Base-by-base conservation (phyloP, 2,113 vertebrate species). In the Otus sunia region DNA sequence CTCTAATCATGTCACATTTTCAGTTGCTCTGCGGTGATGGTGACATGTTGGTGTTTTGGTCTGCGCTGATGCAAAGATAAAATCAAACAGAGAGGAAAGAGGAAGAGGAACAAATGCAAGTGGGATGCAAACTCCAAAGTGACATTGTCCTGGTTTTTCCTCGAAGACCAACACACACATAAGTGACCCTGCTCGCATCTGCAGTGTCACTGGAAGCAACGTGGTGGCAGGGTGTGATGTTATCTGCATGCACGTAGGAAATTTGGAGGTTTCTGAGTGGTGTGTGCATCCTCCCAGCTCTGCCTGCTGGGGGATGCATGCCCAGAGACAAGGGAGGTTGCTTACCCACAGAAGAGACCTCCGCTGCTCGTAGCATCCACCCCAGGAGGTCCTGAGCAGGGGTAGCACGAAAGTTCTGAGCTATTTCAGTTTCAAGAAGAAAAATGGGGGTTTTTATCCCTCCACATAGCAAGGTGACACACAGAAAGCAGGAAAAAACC, bases 201-300 rank as follows among this genome's bases (percentile, higher is more conserved):
- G 37, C 4, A 7, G 15, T 34, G 60, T 19, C 73, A 1, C 69
- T 49, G 45, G 60, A 43, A 19, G 30, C 8, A 2, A 1, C 0
- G 8, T 1, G 18, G 18, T n/a, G 68, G 45, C 10, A 6, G 11
- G 0, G 2, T 6, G 30, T 39, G 77, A 21, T 10, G 64, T 41
- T 41, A 10, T 3, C 32, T 27, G 9, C 4, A 1, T 1, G 9
- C 18, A 15, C 0, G 0, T 0, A 10, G 37, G 34, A 22, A 75
- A 88, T 47, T 1, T 18, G 25, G 41, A 39, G 26, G 15, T 6
- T 85, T 45, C 72, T 2, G 9, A 47, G 30, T 14, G 63, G 11
- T 12, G 29, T 5, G 7, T 11, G 52, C 15, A 29, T 34, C 41
- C 36, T 58, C 62, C 47, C 27, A 63, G 58, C 71, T 66, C 50